phyloP scores from a whole-genome alignment of 2,113 vertebrate species.

The Thalassoma bifasciatum region DNA sequence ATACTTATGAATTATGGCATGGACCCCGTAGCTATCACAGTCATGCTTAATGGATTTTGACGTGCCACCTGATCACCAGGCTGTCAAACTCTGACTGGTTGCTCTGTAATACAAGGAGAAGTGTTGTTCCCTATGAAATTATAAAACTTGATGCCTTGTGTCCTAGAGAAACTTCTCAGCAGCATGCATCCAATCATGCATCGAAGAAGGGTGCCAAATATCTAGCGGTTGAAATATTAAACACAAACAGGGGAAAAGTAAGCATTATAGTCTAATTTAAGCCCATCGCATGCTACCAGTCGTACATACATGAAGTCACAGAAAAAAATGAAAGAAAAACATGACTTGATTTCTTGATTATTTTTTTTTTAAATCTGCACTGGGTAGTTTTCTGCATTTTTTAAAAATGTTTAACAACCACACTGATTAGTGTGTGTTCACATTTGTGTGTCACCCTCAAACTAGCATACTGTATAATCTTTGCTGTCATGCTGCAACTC shows the following conservation, averaged over 20 bases:
- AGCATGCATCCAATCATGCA: constrained; percentile 15
- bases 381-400: no score
- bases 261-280: not conserved
- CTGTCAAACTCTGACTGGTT: constrained; percentile 62
- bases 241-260: not conserved
- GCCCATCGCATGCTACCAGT: no score
- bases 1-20: constrained; percentile 43
- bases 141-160: constrained; percentile 55
- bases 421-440: no score
- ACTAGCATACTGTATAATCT: no score
- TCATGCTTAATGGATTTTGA: constrained; percentile 67
- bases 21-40: constrained; percentile 47
- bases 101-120: constrained; percentile 52
- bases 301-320: no score
- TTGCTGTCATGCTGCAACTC: no score
- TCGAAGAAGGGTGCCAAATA: constrained; percentile 6
- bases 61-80: constrained; percentile 72
- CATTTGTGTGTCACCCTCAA: no score
- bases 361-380: no score
- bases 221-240: constrained; percentile 13
- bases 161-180: constrained; percentile 40
- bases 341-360: no score
- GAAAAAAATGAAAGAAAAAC: no score
- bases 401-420: no score
- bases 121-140: constrained; percentile 56